Percentiles rank a stretch among this genome's conserved stretches.
phyloP scores from a whole-genome alignment of 2,888 invertebrate species.

The Pteria penguin region DNA sequence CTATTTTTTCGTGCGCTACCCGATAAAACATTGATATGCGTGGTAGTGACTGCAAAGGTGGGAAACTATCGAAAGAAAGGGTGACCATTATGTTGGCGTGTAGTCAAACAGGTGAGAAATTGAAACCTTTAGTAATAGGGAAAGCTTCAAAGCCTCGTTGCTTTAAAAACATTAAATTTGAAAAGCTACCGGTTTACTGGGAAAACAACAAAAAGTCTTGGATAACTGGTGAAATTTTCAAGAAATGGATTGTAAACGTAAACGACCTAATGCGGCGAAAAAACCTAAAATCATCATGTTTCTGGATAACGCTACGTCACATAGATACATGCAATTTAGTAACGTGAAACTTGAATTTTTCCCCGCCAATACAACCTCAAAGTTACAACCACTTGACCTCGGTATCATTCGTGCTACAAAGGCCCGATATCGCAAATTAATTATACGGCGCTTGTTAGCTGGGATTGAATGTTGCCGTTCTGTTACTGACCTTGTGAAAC shows the following conservation, averaged over 20 bases:
- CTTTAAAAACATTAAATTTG: conserved; percentile 39
- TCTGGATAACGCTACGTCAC: conserved; percentile 22
- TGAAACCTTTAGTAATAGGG: conserved; percentile 51
- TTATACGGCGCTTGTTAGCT: conserved; percentile 2
- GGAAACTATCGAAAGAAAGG: conserved; percentile 51
- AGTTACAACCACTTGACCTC: conserved; percentile 14
- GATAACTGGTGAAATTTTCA: conserved; percentile 48
- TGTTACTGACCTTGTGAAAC: conserved; percentile 1
- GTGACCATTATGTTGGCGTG: conserved; percentile 48
- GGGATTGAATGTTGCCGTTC: background rate
- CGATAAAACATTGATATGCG: conserved; percentile 43
- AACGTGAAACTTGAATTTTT: background rate
- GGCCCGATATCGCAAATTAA: conserved; percentile 6
- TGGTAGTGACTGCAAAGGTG: conserved; percentile 42
- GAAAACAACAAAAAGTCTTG: conserved; percentile 44
- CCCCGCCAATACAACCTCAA: conserved; percentile 5
- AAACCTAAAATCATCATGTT: conserved; percentile 5
- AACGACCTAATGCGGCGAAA: conserved; percentile 27
- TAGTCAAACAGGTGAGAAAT: conserved; percentile 50
- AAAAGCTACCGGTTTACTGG: conserved; percentile 30
- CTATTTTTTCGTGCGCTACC: conserved; percentile 20
- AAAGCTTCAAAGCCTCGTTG: conserved; percentile 45
- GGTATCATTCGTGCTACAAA: conserved; percentile 16
- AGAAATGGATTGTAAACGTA: conserved; percentile 32
- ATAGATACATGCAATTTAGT: background rate